Base-by-base conservation (phyloP, 2,888 invertebrate species). In the Cecidostiba fungosa region DNA sequence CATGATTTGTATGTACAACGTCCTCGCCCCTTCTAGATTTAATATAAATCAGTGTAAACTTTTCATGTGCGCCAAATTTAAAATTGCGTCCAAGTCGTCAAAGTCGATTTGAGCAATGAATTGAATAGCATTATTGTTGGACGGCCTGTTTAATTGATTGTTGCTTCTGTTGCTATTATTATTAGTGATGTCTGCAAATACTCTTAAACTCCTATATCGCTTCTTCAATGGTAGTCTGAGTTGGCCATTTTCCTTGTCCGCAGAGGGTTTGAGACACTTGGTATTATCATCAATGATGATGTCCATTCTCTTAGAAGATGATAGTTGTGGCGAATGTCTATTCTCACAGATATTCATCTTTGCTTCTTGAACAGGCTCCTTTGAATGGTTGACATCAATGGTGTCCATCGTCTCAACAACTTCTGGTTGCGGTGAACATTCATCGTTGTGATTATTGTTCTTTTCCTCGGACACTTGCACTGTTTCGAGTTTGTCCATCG, bases 31-130 rank as follows among this genome's bases (percentile, higher is more conserved):
- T 79, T 10, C 26, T 39, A 32, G 36, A 72, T 43, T 77, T 85
- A 85, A 85, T 77, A 82, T 78, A 85, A 77, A 85, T 82, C 73
- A 36, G 29, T 72, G 73, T 76, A 69, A 82, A 82, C 74, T 6
- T 47, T 85, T 81, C n/a, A 85, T 69, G 74, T 82, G 73, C 39
- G 23, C 66, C 47, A 85, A 62, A 74, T 39, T 85, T 74, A 85
- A 54, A 32, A 85, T 70, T 59, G 82, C 78, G 47, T 85, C 79
- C 39, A 85, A 29, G n/a, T 79, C 69, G 59, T 85, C 85, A 76
- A 85, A 85, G 50, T 82, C 85, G 73, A 85, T 85, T 36, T 85
- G 78, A 47, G 70, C 79, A 19, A 85, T 76, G 26, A 69, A 85
- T 54, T 73, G 72, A 10, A 66, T 78, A 36, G 79, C 76, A 59